phyloP scores from a whole-genome alignment of 1,140 invertebrate genomes.

The Forficula auricularia region DNA sequence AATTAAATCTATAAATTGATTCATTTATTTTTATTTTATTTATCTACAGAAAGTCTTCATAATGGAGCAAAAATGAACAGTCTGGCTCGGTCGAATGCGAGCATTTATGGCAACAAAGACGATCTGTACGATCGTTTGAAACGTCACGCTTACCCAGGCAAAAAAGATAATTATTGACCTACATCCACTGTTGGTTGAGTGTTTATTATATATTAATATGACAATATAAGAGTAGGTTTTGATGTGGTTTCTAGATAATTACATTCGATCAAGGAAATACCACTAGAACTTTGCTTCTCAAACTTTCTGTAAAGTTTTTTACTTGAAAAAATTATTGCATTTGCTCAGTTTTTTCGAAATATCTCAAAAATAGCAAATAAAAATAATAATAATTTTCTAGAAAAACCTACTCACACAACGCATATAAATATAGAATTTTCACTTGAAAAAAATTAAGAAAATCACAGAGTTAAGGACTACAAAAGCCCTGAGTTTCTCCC shows the following conservation, averaged over 20 bases:
- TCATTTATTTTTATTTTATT: too few relatives aligned
- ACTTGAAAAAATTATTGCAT: neutral
- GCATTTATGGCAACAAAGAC: conserved; percentile 88
- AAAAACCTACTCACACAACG: too few relatives aligned
- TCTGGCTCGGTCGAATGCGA: conserved; percentile 75
- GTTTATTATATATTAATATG: too few relatives aligned
- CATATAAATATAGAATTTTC: too few relatives aligned
- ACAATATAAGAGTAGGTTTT: neutral
- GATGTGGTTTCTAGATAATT: neutral
- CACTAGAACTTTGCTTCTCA: neutral
- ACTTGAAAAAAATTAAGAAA: too few relatives aligned
- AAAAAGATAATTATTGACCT: too few relatives aligned
- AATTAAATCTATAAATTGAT: too few relatives aligned
- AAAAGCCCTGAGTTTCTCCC: too few relatives aligned
- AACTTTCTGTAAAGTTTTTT: neutral
- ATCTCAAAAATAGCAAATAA: too few relatives aligned
- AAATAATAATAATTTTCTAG: too few relatives aligned
- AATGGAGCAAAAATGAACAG: conserved; percentile 74
- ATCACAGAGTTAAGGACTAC: too few relatives aligned
- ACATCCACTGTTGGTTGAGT: too few relatives aligned
- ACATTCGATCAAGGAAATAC: neutral
- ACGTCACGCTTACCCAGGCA: conserved; percentile 85
- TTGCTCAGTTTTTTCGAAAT: neutral
- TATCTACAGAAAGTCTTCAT: conserved; percentile 52
- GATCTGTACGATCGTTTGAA: conserved; percentile 89